Percentiles rank a stretch among this genome's conserved stretches.
These are phyloP conservation scores for Leptocoma aspasia DNA, from an alignment of 2,113 vertebrate species.

Conservation along the genomic window DNA sequence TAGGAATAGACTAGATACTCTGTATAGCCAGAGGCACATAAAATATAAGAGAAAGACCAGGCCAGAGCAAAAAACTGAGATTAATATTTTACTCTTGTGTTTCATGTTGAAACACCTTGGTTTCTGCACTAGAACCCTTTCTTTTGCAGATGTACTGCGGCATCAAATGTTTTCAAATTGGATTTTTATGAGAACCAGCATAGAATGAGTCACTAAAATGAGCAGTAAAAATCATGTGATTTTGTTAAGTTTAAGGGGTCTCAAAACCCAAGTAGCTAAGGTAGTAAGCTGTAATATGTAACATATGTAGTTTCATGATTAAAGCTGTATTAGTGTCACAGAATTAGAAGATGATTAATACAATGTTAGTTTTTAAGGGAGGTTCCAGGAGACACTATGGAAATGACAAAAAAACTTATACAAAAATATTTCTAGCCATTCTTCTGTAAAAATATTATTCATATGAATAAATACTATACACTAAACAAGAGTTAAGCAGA, in stretches of 20 bases:
- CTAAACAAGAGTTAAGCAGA: neutral
- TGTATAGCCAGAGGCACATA: neutral
- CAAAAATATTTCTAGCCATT: neutral
- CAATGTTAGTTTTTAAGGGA: neutral
- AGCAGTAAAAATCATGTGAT: neutral
- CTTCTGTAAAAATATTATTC: neutral
- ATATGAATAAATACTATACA: neutral
- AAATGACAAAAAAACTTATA: neutral
- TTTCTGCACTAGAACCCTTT: neutral
- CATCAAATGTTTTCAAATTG: neutral
- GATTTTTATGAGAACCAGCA: neutral
- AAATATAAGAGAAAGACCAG: neutral
- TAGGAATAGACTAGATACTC: neutral
- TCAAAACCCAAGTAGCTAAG: neutral
- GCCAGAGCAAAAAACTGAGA: neutral
- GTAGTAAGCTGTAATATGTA: neutral
- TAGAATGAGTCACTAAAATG: neutral
- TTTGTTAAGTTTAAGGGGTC: neutral
- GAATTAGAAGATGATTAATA: neutral
- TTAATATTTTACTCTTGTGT: neutral
- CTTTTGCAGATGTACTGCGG: accelerated
- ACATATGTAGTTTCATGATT: neutral
- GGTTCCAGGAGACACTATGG: neutral
- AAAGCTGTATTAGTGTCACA: neutral
- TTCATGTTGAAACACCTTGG: neutral